Evolutionary conservation across 2,888 invertebrate genomes (phyloP).

Genomic region (Chloroclysta siterata): DNA sequence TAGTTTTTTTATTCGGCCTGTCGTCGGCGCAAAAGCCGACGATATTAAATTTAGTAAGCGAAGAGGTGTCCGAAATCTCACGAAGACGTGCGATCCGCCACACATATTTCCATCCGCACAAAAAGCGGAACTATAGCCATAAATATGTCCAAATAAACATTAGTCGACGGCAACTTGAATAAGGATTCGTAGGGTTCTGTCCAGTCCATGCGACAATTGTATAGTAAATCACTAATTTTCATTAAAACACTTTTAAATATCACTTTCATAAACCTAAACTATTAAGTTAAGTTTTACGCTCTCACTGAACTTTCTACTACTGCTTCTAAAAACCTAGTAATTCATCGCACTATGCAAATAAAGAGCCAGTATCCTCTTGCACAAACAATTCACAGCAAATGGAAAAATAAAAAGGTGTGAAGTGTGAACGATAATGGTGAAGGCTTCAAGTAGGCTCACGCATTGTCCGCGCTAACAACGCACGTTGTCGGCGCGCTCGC

Average conservation of each 20-base stretch:
- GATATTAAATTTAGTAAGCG: slow-evolving; percentile 85
- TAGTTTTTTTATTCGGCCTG: slow-evolving; percentile 76
- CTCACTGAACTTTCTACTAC: too few relatives aligned
- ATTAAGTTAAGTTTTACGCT: too few relatives aligned
- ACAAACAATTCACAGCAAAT: slow-evolving; percentile 30
- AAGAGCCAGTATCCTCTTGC: slow-evolving; percentile 18
- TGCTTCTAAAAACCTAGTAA: slow-evolving; percentile 6
- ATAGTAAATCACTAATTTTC: slow-evolving; percentile 20
- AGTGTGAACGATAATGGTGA: slow-evolving; percentile 55
- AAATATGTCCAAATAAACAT: slow-evolving; percentile 86
- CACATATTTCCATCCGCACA: slow-evolving; percentile 85
- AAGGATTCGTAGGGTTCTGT: slow-evolving; percentile 70
- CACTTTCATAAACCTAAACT: background rate
- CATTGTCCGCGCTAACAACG: slow-evolving; percentile 75
- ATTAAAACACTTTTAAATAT: background rate
- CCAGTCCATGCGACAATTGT: slow-evolving; percentile 55
- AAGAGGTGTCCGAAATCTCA: slow-evolving; percentile 85
- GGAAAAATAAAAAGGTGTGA: slow-evolving; percentile 39
- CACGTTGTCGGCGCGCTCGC: slow-evolving; percentile 51
- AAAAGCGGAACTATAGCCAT: slow-evolving; percentile 86
- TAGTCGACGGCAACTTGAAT: slow-evolving; percentile 74
- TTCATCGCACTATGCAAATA: slow-evolving; percentile 22
- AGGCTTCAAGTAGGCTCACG: slow-evolving; percentile 55
- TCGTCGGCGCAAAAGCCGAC: slow-evolving; percentile 79
- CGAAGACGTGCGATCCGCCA: slow-evolving; percentile 85